phyloP scores from a whole-genome alignment of 2,888 invertebrate genomes.

The Timema cristinae region DNA sequence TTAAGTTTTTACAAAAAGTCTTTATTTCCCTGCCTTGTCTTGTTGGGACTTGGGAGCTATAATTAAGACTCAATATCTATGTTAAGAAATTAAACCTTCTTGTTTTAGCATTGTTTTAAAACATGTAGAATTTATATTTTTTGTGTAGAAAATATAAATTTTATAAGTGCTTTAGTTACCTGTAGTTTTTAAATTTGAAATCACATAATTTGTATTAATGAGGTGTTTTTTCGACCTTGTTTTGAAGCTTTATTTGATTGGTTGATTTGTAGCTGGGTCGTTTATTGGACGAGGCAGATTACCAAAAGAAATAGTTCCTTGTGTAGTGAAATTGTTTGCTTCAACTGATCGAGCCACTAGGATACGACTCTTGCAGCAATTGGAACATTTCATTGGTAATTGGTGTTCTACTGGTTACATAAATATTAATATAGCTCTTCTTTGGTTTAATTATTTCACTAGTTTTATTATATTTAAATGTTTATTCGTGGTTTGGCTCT shows the following conservation, averaged over 20 bases:
- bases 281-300: slow-evolving; percentile 83
- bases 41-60: too few relatives aligned
- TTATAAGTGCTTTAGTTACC: too few relatives aligned
- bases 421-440: neutral
- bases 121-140: too few relatives aligned
- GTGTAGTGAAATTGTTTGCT: slow-evolving; percentile 93
- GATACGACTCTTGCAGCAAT: slow-evolving; percentile 86
- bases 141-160: too few relatives aligned
- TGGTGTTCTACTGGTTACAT: neutral
- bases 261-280: slow-evolving; percentile 72
- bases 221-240: too few relatives aligned
- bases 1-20: too few relatives aligned
- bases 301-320: slow-evolving; percentile 95
- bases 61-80: too few relatives aligned
- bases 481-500: neutral
- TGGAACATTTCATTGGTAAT: slow-evolving; percentile 77
- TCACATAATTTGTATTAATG: too few relatives aligned
- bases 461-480: neutral
- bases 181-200: too few relatives aligned
- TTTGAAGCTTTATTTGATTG: neutral
- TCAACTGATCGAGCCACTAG: slow-evolving; percentile 95
- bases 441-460: neutral
- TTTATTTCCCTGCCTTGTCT: too few relatives aligned
- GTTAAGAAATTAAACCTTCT: too few relatives aligned
- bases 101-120: too few relatives aligned